Evolutionary conservation across 2,113 vertebrate genomes (phyloP), one percentile per base, ranked within the genome.

Genomic region (Megaleporinus macrocephalus): DNA sequence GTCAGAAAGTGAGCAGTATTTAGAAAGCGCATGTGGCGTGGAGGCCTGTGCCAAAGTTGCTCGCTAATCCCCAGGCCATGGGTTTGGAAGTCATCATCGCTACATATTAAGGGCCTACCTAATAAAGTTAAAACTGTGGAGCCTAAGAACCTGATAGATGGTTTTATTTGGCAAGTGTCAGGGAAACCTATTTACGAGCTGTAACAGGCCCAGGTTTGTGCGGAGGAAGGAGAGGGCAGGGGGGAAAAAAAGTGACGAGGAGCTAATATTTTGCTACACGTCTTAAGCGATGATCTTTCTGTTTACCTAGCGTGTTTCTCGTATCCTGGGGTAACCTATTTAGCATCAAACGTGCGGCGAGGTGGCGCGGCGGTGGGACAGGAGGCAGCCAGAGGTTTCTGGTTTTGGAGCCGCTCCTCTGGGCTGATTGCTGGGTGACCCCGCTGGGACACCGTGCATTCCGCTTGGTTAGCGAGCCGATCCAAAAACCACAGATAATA

Each of bases 191-290:
- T 87, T 89, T 89, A 77, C 49, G 22, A 57, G 61, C 33, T 49
- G 73, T 51, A 82, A 84, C 84, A 78, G 73, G 63, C 53, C 9
- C 29, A 69, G 81, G 65, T 80, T 66, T 85, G 83, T 86, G 81
- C 70, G 68, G 16, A 49, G 77, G 70, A 27, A 61, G 16, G 41
- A 33, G 66, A 22, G 22, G 30, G 26, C 18, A 41, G 24, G 26
- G 55, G 49, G 5, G 44, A 29, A 49, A 76, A 59, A 74, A 51
- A 70, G 44, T 65, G 57, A 66, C 33, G 26, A 80, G 69, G 62
- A 86, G 65, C 76, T 83, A 86, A 87, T 86, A 85, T 86, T 84
- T 86, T 77, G 61, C 78, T 73, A 86, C 81, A 61, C 9, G 66
- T 82, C 76, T 80, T 62, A 75, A 77, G 80, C 73, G 27, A 79